Evolutionary conservation across 2,113 vertebrate species (phyloP).

Genomic region (Epinephelus cyanopodus): DNA sequence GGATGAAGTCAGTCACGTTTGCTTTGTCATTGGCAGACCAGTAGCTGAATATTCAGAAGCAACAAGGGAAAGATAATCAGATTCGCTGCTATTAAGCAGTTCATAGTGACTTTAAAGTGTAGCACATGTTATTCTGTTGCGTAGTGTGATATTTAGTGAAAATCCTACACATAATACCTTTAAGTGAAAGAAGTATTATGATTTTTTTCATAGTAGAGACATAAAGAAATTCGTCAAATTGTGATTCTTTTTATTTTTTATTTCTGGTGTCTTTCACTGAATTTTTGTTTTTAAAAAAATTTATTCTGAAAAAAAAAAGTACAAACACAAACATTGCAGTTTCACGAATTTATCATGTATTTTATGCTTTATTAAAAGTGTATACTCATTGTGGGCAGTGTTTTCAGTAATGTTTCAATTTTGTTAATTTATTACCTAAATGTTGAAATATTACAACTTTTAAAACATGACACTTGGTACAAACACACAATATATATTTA

Average conservation of each 20-base stretch:
- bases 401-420: constrained; percentile 69
- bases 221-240: constrained; percentile 47
- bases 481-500: constrained; percentile 78
- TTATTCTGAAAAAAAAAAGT: constrained; percentile 56
- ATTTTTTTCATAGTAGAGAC: constrained; percentile 52
- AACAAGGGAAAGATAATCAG: constrained; percentile 27
- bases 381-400: constrained; percentile 77
- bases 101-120: constrained; percentile 49
- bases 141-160: constrained; percentile 38
- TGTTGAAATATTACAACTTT: constrained; percentile 76
- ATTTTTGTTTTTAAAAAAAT: constrained; percentile 61
- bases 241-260: constrained; percentile 56
- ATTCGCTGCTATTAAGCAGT: constrained; percentile 41
- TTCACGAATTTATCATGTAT: constrained; percentile 62
- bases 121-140: constrained; percentile 50
- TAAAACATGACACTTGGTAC: constrained; percentile 76
- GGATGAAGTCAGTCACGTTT: constrained; percentile 30
- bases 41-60: constrained; percentile 51
- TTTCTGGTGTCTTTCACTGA: constrained; percentile 67
- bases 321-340: constrained; percentile 56
- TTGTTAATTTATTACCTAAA: constrained; percentile 76
- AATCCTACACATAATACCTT: constrained; percentile 75
- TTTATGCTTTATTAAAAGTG: constrained; percentile 73
- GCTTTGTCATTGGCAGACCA: constrained; percentile 41
- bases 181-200: constrained; percentile 50